Evolutionary conservation across 2,888 invertebrate genomes (phyloP), one percentile per base, ranked within the genome.

Genomic region (Baccha elongata): DNA sequence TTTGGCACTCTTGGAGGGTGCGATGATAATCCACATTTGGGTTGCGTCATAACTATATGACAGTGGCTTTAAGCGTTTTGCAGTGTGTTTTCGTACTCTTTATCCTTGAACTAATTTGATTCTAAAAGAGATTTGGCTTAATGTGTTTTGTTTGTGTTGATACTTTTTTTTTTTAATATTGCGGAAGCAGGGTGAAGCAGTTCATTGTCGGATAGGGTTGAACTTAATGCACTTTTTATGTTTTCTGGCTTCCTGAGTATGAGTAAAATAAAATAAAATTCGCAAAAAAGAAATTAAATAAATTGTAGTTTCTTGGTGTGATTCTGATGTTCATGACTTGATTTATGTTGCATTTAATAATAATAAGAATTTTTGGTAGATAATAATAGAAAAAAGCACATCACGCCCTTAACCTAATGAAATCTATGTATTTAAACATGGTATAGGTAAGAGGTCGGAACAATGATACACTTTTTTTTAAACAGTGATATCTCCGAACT

Each of bases 91-190:
- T 53, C 7, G 35, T 68, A 37, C 26, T 32, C 53, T 53, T 69
- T 46, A 62, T 62, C 44, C 75, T 62, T 68, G 53, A 62, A 60
- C 68, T 60, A 69, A 75, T 75, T 69, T 62, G 53, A 75, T 69
- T 44, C 37, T 62, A 75, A 69, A 19, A 11, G 17, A 46, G 52
- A 75, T 55, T 53, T 53, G n/a, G 46, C 21, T 68, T 60, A 53
- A 75, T 69, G 62, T 44, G 13, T 52, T 52, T 44, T 52, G 44
- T 44, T n/a, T 60, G 23, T 58, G 48, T n/a, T 32, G 53, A 6
- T 10, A 11, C 32, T 3, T 37, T 21, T 29, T 40, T 29, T 64
- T 46, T 35, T 17, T 32, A 55, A 13, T 7, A 40, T 40, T 29
- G 3, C n/a, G n/a, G 37, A 17, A 40, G 7, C 10, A 50, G 4